Conservation (phyloP, 1,140 invertebrate genomes). For the Camponotus floridanus region DNA sequence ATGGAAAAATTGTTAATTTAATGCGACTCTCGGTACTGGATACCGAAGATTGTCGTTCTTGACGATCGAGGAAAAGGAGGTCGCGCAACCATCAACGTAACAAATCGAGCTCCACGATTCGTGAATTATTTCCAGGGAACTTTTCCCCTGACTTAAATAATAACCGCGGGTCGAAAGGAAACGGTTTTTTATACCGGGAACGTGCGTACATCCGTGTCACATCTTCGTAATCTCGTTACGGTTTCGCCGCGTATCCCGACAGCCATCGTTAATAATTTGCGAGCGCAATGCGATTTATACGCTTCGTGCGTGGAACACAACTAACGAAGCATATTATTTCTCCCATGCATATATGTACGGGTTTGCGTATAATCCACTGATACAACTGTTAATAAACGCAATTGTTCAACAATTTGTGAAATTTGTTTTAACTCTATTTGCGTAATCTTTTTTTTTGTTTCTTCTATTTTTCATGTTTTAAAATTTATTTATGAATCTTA, state of each 20-base stretch:
- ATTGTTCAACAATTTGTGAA: constrained; percentile 24
- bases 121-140: not conserved
- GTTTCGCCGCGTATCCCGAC: not conserved
- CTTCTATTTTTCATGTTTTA: not conserved
- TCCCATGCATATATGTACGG: not conserved
- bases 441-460: not conserved
- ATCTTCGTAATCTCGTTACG: not conserved
- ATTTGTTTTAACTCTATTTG: not conserved
- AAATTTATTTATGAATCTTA: no score
- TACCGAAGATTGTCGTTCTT: not conserved
- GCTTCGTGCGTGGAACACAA: not conserved
- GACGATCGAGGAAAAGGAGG: not conserved
- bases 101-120: not conserved
- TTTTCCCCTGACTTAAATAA: not conserved
- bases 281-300: constrained; percentile 6
- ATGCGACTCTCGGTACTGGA: not conserved
- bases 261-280: constrained; percentile 39
- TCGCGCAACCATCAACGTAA: not conserved
- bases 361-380: no score
- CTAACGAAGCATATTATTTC: constrained; percentile 42
- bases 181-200: not conserved
- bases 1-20: constrained; percentile 28
- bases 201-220: not conserved
- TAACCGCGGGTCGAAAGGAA: not conserved
- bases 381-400: constrained; percentile 6